A percentile compares a stretch with the other conserved stretches of the same genome.
phyloP scores from a whole-genome alignment of 2,797 vertebrate genomes.

The Scyliorhinus canicula region DNA sequence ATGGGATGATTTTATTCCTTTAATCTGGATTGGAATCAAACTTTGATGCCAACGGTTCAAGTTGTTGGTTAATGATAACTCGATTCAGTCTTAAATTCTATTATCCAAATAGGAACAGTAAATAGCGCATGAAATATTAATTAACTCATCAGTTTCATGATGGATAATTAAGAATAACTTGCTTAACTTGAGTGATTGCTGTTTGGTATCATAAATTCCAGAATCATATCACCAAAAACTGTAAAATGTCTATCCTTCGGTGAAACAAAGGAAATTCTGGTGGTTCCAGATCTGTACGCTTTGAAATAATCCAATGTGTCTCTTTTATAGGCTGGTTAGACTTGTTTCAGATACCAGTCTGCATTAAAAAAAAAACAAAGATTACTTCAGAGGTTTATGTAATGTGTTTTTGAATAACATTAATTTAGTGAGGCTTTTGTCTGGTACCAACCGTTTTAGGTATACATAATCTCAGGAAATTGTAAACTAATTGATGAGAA shows the following conservation, averaged over 20 bases:
- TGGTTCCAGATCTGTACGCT: background rate
- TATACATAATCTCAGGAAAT: background rate
- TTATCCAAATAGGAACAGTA: background rate
- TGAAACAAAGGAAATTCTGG: background rate
- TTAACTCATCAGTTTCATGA: background rate
- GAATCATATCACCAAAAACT: background rate
- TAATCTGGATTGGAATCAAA: background rate
- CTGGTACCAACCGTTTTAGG: background rate
- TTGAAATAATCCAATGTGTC: background rate
- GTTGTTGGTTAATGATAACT: background rate
- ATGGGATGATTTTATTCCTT: background rate
- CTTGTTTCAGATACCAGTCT: background rate
- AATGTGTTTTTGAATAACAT: background rate
- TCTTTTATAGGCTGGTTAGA: background rate
- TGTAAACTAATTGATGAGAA: background rate
- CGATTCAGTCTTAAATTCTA: background rate
- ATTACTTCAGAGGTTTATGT: background rate
- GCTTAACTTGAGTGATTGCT: background rate
- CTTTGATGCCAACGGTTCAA: background rate
- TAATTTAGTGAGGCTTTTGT: background rate
- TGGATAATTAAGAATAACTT: background rate
- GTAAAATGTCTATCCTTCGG: background rate
- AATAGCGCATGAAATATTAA: background rate
- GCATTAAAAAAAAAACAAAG: background rate
- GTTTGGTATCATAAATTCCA: background rate